Conservation (phyloP, 2,797 vertebrate genomes). For the Leucoraja ocellata region DNA sequence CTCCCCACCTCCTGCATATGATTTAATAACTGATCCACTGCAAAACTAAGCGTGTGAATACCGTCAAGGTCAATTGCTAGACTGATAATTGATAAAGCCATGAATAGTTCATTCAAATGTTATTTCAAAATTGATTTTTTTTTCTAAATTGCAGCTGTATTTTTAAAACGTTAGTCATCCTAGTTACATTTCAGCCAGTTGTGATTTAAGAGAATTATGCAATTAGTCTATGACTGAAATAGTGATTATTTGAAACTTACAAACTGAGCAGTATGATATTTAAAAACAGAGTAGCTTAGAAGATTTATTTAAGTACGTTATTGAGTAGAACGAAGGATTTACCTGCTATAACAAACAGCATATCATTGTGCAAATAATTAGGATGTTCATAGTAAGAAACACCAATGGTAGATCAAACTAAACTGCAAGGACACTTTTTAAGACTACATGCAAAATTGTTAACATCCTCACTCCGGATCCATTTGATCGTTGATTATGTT, state of each 20-base stretch:
- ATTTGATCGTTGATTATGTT: not conserved
- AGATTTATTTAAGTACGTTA: not conserved
- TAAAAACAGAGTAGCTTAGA: not conserved
- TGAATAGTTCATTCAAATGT: too few species aligned
- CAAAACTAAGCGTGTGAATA: not conserved
- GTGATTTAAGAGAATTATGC: not conserved
- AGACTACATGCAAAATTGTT: not conserved
- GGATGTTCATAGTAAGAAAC: not conserved
- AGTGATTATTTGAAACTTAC: not conserved
- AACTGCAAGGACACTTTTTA: not conserved
- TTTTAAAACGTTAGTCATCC: not conserved
- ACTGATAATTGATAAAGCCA: too few species aligned
- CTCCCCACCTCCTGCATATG: not conserved
- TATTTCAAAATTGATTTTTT: too few species aligned
- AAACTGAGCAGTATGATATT: constrained; percentile 11
- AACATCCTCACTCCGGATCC: not conserved
- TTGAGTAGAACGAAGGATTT: not conserved
- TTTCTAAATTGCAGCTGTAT: not conserved
- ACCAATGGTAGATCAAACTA: not conserved
- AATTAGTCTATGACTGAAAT: constrained; percentile 1
- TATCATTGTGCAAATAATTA: not conserved
- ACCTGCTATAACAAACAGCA: constrained; percentile 4
- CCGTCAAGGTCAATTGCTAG: not conserved
- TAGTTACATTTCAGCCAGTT: not conserved
- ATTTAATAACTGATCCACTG: not conserved